Conservation (phyloP, 1,140 invertebrate species). For the Macrocentrus cingulum region DNA sequence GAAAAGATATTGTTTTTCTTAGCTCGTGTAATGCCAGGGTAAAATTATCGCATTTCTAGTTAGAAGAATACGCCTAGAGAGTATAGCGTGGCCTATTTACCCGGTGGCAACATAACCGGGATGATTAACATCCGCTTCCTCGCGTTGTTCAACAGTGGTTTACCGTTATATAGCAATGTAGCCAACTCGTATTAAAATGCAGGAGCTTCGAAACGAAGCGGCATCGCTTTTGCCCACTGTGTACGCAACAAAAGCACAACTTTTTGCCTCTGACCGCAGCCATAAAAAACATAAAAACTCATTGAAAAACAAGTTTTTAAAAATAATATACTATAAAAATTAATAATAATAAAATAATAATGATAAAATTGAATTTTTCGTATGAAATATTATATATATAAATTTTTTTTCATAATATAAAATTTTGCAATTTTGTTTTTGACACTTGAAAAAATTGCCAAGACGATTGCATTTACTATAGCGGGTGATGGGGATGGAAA, state of each 20-base stretch:
- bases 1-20: not conserved
- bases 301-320: conserved; percentile 23
- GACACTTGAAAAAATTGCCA: too few relatives aligned
- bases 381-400: too few relatives aligned
- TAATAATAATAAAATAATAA: too few relatives aligned
- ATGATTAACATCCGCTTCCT: conserved; percentile 35
- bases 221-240: not conserved
- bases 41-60: conserved; percentile 30
- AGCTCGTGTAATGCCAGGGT: conserved; percentile 30
- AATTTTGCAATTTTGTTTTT: too few relatives aligned
- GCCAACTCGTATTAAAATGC: conserved; percentile 35
- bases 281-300: conserved; percentile 22
- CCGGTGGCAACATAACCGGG: conserved; percentile 24
- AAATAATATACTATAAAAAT: conserved; percentile 23
- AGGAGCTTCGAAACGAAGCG: conserved; percentile 9
- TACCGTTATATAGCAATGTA: conserved; percentile 26
- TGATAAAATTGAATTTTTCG: too few relatives aligned
- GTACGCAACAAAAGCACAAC: conserved; percentile 10
- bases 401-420: too few relatives aligned
- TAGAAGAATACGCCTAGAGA: conserved; percentile 14
- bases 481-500: too few relatives aligned
- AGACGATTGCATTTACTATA: too few relatives aligned
- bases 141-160: conserved; percentile 30
- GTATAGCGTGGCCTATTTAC: conserved; percentile 32
- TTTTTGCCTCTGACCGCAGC: not conserved